Evolutionary conservation across 2,113 vertebrate genomes (phyloP).

Genomic region (Mormyrus iriodes): DNA sequence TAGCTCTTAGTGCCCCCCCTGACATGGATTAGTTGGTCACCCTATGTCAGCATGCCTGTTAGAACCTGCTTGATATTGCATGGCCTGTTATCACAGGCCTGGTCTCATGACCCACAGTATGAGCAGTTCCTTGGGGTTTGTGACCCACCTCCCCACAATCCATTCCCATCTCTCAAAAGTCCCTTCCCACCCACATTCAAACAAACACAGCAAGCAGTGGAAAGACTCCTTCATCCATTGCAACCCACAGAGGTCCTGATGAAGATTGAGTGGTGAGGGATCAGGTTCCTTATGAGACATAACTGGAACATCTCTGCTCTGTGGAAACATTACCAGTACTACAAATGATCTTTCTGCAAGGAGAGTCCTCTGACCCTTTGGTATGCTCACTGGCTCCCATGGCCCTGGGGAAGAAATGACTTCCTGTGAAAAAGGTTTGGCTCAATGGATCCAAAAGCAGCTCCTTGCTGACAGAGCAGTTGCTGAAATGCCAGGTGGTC

Average conservation of each 20-base stretch:
- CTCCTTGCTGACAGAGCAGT: neutral
- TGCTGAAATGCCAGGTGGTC: neutral
- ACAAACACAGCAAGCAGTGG: neutral
- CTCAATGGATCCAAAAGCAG: neutral
- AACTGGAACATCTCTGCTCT: neutral
- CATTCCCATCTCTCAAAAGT: neutral
- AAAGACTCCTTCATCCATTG: neutral
- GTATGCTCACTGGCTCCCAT: neutral
- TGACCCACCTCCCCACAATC: no score
- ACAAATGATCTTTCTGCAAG: neutral
- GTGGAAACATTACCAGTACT: neutral
- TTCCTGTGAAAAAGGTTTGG: neutral
- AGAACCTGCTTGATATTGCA: neutral
- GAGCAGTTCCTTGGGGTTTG: neutral
- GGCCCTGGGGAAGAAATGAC: neutral
- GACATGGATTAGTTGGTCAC: neutral
- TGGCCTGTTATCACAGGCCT: neutral
- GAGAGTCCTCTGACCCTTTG: neutral
- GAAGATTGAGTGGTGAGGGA: neutral
- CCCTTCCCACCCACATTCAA: neutral
- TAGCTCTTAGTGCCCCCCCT: neutral
- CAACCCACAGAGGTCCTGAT: neutral
- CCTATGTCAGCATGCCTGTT: neutral
- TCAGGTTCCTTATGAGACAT: neutral
- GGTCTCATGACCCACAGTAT: neutral